Evolutionary conservation across 2,113 vertebrate species (phyloP).

Genomic region (Suricata suricatta): DNA sequence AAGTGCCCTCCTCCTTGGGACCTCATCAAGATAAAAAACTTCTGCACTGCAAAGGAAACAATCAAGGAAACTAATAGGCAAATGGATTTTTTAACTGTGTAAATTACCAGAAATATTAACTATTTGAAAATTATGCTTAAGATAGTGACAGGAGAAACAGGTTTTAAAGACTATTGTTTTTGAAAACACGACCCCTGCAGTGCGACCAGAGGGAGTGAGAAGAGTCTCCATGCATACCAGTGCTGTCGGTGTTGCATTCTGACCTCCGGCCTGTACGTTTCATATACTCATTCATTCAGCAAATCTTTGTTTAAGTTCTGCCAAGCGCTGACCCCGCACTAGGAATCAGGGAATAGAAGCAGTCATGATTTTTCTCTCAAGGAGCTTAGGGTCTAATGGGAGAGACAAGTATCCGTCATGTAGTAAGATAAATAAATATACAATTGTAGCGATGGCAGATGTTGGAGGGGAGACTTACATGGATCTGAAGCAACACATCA

Average conservation of each 20-base stretch:
- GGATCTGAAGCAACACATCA: background rate
- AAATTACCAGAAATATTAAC: background rate
- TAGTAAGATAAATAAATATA: background rate
- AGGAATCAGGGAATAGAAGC: background rate
- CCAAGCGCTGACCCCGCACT: background rate
- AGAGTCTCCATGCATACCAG: background rate
- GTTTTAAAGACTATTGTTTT: background rate
- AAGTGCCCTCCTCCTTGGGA: no score
- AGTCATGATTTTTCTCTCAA: background rate
- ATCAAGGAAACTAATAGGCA: no score
- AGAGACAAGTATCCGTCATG: background rate
- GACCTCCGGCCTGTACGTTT: background rate
- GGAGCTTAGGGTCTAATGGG: background rate
- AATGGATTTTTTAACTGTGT: background rate
- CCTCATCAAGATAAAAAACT: no score
- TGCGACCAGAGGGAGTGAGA: background rate
- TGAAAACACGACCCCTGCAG: background rate
- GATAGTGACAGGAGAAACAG: background rate
- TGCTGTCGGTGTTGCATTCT: background rate
- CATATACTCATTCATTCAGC: background rate
- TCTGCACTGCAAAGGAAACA: no score
- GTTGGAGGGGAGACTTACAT: background rate
- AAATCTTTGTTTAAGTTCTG: background rate
- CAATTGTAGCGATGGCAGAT: background rate
- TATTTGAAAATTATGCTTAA: background rate